A percentile compares a stretch with the other conserved stretches of the same genome.
These are phyloP conservation scores for Vimba vimba DNA, from an alignment of 2,113 vertebrate species.

Conservation along the genomic window DNA sequence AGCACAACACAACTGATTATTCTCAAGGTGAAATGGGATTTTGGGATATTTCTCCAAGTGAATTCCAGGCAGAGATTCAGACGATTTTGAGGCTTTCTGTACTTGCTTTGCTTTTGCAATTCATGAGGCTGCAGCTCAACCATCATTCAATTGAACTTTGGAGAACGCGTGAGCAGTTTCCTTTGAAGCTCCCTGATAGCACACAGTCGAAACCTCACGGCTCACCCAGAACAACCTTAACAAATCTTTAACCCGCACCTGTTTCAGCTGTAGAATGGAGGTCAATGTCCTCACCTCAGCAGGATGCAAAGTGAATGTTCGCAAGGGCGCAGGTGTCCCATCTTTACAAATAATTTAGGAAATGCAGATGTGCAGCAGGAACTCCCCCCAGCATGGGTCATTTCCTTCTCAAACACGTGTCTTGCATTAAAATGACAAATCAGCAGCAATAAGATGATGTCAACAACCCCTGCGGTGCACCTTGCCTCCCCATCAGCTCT, in stretches of 20 bases:
- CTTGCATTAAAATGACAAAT: conserved; percentile 47
- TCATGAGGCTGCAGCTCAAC: conserved; percentile 58
- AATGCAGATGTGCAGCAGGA: conserved; percentile 15
- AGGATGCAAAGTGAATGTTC: background rate
- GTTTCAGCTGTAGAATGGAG: conserved; percentile 15
- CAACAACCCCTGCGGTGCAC: conserved; percentile 14
- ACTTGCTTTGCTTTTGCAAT: conserved; percentile 69
- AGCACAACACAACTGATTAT: conserved; percentile 28
- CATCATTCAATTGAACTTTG: conserved; percentile 48
- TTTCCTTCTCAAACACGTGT: background rate
- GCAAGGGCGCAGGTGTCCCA: conserved; percentile 44
- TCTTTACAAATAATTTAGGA: conserved; percentile 46
- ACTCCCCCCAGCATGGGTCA: background rate
- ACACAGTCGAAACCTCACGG: background rate
- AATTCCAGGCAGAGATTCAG: conserved; percentile 27
- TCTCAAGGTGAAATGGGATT: conserved; percentile 31
- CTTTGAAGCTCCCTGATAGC: conserved; percentile 58
- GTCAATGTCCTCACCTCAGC: background rate
- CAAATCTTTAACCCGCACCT: conserved; percentile 61
- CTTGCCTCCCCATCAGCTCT: background rate
- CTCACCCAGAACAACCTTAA: conserved; percentile 53
- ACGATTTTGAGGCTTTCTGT: conserved; percentile 48
- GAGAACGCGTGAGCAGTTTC: conserved; percentile 30
- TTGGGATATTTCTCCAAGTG: conserved; percentile 22
- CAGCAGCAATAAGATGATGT: conserved; percentile 34